Evolutionary conservation across 2,113 vertebrate species (phyloP).

Genomic region (Leucopsar rothschildi): DNA sequence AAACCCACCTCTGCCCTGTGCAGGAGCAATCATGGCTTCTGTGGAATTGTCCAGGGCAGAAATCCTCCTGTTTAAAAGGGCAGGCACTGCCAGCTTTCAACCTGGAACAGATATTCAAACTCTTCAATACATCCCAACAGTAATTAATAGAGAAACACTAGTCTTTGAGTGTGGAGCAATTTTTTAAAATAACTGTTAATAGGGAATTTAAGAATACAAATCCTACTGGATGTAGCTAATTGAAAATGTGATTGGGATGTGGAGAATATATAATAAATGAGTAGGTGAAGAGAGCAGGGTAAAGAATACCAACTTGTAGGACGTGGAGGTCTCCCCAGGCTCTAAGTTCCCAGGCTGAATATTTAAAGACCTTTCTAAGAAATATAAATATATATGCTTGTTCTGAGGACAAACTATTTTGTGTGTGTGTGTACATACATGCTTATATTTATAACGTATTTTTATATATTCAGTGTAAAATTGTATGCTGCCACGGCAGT

Average conservation of each 20-base stretch:
- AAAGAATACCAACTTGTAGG: neutral
- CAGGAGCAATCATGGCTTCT: neutral
- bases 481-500: neutral
- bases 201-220: neutral
- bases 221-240: neutral
- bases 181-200: neutral
- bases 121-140: neutral
- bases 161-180: neutral
- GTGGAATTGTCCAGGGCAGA: neutral
- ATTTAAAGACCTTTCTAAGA: neutral
- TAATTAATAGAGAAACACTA: neutral
- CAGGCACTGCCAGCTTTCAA: neutral
- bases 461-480: neutral
- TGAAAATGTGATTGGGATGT: neutral
- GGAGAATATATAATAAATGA: fast-evolving
- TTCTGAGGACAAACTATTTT: neutral
- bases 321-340: neutral
- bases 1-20: neutral
- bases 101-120: neutral
- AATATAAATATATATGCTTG: neutral
- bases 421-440: fast-evolving
- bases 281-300: neutral
- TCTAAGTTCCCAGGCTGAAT: neutral
- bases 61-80: neutral
- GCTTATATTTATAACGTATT: neutral